These are phyloP conservation scores for Agriopis aurantiaria DNA, from an alignment of 2,888 invertebrate genomes.

Conservation along the genomic window DNA sequence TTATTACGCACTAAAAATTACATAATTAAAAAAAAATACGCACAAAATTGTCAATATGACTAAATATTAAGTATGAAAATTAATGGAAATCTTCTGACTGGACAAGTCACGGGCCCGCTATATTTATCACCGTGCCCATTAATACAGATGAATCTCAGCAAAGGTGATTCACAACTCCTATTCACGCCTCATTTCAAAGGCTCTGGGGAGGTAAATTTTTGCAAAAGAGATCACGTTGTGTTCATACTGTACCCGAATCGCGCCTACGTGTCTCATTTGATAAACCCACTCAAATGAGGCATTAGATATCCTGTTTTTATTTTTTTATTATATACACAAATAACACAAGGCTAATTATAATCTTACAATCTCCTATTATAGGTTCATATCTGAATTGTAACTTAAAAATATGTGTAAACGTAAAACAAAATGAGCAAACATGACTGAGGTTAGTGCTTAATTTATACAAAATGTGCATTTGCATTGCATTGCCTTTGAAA, in stretches of 20 bases:
- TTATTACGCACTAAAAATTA: too few species aligned
- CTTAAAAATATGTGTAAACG: too few species aligned
- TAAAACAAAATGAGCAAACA: too few species aligned
- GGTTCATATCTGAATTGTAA: neutral
- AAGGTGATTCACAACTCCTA: constrained; percentile 27
- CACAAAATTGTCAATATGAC: neutral
- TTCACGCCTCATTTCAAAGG: constrained; percentile 49
- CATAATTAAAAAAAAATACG: neutral
- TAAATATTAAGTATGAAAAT: neutral
- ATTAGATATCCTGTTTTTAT: neutral
- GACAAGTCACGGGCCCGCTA: constrained; percentile 12
- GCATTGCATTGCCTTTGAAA: neutral
- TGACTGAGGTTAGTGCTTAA: too few species aligned
- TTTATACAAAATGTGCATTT: too few species aligned
- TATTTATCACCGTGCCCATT: constrained; percentile 13
- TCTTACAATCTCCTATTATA: neutral
- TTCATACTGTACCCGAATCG: neutral
- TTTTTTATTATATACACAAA: too few species aligned
- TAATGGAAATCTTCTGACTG: neutral
- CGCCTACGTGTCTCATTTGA: constrained; percentile 8
- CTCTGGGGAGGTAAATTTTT: constrained; percentile 37
- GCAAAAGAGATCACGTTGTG: constrained; percentile 23
- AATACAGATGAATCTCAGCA: constrained; percentile 15
- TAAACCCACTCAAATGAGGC: neutral
- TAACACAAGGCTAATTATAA: too few species aligned